Conservation (phyloP, 2,797 vertebrate genomes). For the Lophotriccus pileatus region DNA sequence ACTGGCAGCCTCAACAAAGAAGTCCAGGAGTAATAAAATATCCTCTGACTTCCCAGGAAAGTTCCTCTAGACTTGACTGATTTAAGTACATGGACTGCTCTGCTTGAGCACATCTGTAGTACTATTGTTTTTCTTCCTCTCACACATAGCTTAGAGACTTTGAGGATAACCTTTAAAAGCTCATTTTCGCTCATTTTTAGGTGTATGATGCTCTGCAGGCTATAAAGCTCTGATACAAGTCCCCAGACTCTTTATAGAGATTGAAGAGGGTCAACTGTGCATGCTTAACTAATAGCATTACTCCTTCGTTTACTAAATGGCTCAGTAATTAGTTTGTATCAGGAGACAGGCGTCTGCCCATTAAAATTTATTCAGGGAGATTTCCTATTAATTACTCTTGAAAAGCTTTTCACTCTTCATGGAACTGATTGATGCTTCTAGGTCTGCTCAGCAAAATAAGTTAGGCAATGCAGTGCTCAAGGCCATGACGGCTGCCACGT, state of each 20-base stretch:
- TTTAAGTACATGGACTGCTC: neutral
- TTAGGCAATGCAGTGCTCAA: neutral
- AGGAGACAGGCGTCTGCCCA: neutral
- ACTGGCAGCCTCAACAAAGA: neutral
- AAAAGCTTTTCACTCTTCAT: neutral
- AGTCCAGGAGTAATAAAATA: neutral
- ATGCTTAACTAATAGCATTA: neutral
- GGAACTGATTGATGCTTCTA: neutral
- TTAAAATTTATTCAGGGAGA: neutral
- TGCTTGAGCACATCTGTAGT: neutral
- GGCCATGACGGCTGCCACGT: rapidly evolving
- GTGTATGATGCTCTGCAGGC: neutral
- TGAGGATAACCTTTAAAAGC: neutral
- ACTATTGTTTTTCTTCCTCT: neutral
- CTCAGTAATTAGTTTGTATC: neutral
- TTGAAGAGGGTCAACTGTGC: neutral
- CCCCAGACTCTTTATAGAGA: neutral
- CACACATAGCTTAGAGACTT: neutral
- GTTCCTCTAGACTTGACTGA: neutral
- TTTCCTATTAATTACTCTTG: neutral
- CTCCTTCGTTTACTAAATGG: slow-evolving; percentile 13
- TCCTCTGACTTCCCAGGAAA: neutral
- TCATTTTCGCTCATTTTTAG: neutral
- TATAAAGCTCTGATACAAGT: neutral
- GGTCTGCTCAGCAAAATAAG: neutral